Evolutionary conservation across 2,888 invertebrate genomes (phyloP), one percentile per base, ranked within the genome.

Genomic region (Sepiola atlantica): DNA sequence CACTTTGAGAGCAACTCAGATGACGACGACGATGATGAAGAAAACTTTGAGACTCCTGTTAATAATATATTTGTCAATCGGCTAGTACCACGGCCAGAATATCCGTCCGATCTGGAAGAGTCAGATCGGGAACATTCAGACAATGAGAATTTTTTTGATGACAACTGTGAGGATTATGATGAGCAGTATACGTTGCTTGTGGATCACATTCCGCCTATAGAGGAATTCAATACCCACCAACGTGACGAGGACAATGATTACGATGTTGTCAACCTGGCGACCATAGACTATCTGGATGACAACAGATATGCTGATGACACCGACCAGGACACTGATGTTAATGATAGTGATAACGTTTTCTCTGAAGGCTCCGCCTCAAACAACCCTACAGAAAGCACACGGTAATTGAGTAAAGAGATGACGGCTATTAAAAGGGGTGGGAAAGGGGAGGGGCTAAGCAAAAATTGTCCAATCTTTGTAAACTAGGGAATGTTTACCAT

Each of bases 91-190:
- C 77, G n/a, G 92, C 55, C 32, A 55, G 96, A 96, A 28, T 95
- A 95, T 24, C 95, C 95, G 45, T 95, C 96, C 32, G 94, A 94
- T 90, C 95, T 95, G 24, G 95, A 95, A 55, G 14, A 95, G 95
- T 94, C 93, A 4, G 96, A 95, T 95, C 95, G 95, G 93, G 96
- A 96, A 94, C 95, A 96, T 94, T 96, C 96, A 0, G 96, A 96
- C 95, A 96, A 96, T 95, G 96, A 96, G 94, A 96, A 96, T 95
- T 96, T 96, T 94, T 96, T 96, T 94, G 97, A 97, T 94, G 97
- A 97, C 95, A 96, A 96, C 95, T 96, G 96, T 94, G 96, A 96
- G 94, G 96, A 96, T 94, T 96, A 96, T 94, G 96, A 96, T 94
- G 96, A 97, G 94, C 96, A 97, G 55, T 96, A 97, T 94, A 96